These are phyloP conservation scores for Rynchops niger DNA, from an alignment of 2,113 vertebrate genomes.

Conservation along the genomic window DNA sequence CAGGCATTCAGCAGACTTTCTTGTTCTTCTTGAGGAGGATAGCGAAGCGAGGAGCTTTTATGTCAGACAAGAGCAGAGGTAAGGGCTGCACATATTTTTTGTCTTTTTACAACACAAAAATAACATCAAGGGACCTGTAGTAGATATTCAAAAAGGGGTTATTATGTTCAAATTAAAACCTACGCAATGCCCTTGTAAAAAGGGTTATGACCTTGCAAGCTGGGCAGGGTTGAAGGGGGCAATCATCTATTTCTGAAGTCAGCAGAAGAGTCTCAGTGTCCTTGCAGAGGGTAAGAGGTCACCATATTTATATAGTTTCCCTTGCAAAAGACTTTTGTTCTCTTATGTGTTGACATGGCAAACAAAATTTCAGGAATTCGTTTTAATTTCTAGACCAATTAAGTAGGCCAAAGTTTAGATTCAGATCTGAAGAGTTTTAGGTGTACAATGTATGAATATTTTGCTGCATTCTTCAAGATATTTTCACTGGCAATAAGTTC, in stretches of 20 bases:
- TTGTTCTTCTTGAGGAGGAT: background rate
- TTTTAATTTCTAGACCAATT: background rate
- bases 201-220: background rate
- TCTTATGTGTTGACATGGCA: background rate
- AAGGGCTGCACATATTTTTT: background rate
- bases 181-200: background rate
- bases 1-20: background rate
- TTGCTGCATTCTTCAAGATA: background rate
- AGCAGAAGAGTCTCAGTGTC: background rate
- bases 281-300: background rate
- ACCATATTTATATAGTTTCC: background rate
- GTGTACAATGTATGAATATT: background rate
- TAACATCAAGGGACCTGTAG: background rate
- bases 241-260: background rate
- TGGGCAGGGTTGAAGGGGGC: background rate
- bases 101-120: background rate
- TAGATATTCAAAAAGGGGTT: background rate
- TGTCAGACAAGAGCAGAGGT: background rate
- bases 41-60: background rate
- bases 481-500: background rate
- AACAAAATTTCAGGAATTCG: background rate
- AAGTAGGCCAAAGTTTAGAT: background rate
- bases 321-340: background rate
- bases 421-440: background rate
- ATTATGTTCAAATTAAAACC: background rate